Evolutionary conservation across 2,888 invertebrate species (phyloP).

Genomic region (Agrilus cyanescens): DNA sequence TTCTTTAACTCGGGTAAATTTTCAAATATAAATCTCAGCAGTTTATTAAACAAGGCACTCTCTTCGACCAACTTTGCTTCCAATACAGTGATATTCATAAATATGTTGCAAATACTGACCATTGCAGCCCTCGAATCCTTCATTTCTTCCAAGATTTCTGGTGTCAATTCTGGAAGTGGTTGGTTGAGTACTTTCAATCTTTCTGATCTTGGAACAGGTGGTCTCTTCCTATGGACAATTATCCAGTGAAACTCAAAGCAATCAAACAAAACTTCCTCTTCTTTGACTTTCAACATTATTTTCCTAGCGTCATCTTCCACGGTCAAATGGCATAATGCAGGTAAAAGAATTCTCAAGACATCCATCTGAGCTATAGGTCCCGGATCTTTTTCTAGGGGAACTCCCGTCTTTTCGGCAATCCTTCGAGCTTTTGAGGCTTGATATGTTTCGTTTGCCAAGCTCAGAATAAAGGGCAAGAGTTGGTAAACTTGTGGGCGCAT

Average conservation of each 20-base stretch:
- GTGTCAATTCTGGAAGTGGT: constrained; percentile 63
- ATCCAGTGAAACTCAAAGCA: constrained; percentile 75
- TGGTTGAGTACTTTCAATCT: constrained; percentile 61
- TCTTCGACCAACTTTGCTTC: constrained; percentile 75
- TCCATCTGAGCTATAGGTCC: constrained; percentile 43
- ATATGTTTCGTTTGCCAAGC: constrained; percentile 72
- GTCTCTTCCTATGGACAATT: constrained; percentile 74
- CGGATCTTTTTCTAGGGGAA: constrained; percentile 29
- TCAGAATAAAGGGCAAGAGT: constrained; percentile 69
- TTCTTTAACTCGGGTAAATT: constrained; percentile 76
- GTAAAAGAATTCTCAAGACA: constrained; percentile 69
- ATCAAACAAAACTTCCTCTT: constrained; percentile 71
- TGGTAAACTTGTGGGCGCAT: constrained; percentile 74
- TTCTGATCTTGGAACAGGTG: constrained; percentile 69
- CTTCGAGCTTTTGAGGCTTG: constrained; percentile 57
- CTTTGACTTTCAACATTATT: constrained; percentile 62
- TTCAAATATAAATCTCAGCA: constrained; percentile 76
- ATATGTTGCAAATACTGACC: constrained; percentile 79
- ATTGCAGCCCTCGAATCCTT: constrained; percentile 74
- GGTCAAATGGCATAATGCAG: constrained; percentile 81
- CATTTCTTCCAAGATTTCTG: constrained; percentile 67
- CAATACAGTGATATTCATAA: constrained; percentile 85
- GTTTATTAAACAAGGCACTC: constrained; percentile 61
- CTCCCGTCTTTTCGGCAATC: constrained; percentile 52
- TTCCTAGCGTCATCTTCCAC: constrained; percentile 81